Conservation (phyloP, 2,113 vertebrate species). For the Dipodomys merriami region DNA sequence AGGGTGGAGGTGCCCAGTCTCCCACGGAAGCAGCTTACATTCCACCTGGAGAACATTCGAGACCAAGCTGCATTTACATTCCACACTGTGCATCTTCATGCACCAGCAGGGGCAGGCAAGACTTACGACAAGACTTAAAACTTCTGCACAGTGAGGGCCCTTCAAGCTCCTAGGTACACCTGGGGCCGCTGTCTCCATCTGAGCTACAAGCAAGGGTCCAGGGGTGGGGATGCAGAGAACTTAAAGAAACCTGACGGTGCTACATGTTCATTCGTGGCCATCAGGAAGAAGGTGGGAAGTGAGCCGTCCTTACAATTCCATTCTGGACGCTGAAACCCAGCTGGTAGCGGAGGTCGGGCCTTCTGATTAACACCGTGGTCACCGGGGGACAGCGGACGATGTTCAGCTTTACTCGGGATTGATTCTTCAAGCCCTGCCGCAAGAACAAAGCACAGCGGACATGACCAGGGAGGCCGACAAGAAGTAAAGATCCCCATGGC, state of each 20-base stretch:
- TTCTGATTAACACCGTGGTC: conserved; percentile 96
- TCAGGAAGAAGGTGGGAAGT: not conserved
- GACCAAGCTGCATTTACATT: not conserved
- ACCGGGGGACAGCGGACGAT: conserved; percentile 98
- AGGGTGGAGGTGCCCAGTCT: accelerated
- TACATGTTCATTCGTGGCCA: not conserved
- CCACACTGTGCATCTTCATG: not conserved
- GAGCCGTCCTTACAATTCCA: conserved; percentile 92
- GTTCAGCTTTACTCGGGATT: conserved; percentile 94
- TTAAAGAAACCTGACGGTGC: not conserved
- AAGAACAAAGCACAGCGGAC: not conserved
- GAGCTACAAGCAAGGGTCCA: no score
- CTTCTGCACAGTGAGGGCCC: not conserved
- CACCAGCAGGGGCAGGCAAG: not conserved
- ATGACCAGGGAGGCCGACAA: accelerated
- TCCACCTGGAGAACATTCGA: not conserved
- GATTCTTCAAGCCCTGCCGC: conserved; percentile 95
- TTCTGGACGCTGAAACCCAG: conserved; percentile 99
- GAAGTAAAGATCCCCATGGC: not conserved
- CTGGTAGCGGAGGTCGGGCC: conserved; percentile 96
- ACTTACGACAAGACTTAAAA: no score
- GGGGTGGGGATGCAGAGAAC: no score
- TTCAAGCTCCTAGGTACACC: not conserved
- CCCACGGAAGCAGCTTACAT: not conserved
- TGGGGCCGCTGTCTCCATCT: not conserved